Evolutionary conservation across 1,140 invertebrate species (phyloP), one percentile per base, ranked within the genome.

Genomic region (Zaprionus tsacasi): DNA sequence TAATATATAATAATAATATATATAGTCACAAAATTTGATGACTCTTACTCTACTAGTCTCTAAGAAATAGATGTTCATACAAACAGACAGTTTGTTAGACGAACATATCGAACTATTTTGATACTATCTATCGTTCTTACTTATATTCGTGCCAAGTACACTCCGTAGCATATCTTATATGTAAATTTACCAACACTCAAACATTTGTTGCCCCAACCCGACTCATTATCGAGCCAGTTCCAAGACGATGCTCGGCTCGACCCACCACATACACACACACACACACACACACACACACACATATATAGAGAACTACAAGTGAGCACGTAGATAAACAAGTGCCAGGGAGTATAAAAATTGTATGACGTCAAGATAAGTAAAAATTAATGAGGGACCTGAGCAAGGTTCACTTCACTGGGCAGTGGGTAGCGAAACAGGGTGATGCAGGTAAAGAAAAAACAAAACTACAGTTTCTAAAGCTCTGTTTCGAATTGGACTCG

Each of bases 351-450:
- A 81, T 70, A 48, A 66, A 74, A 73, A 56, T 78, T 82, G 71
- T 74, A 74, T 66, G 60, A 79, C 74, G 67, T 80, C 74, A 78
- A 78, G 81, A 85, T 85, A 83, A 83, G 81, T 74, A 83, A 78
- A 82, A 80, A 80, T 83, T 85, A 85, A 78, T 83, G 74, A 85
- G 70, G 75, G 52, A 75, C 52, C 77, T 55, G 54, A 63, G 70
- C 57, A 70, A 76, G 60, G 64, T 76, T 66, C 68, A 69, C 27
- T 52, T 63, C 65, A 52, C 43, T 70, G 71, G 58, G 40, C 70
- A 76, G 35, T 76, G 61, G 43, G 63, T 55, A 36, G 17, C 13
- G 6, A 61, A 45, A 74, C 76, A 75, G 74, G 79, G 79, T 77
- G 65, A 13, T 15, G 21, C 52, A 48, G 6, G 15, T 30, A 0